Percentiles rank a stretch among this genome's conserved stretches.
phyloP scores from a whole-genome alignment of 2,888 invertebrate genomes.

The Electrophaes corylata region DNA sequence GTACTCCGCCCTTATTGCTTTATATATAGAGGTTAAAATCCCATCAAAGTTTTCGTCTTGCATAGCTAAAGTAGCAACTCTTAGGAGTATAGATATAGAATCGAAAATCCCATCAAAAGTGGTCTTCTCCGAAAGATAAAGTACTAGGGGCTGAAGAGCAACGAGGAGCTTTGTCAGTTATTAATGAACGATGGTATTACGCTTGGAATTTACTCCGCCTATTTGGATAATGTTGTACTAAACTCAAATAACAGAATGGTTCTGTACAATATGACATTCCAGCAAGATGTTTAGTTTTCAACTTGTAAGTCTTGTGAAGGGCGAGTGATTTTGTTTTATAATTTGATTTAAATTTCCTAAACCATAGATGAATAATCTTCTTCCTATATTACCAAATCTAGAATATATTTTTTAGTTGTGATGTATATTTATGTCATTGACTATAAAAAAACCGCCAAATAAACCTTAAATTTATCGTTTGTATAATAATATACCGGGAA shows the following conservation, averaged over 20 bases:
- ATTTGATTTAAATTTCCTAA: neutral
- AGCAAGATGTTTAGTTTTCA: slow-evolving; percentile 20
- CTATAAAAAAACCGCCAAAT: no score
- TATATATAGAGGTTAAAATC: neutral
- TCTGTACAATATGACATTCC: slow-evolving; percentile 32
- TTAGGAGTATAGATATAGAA: slow-evolving; percentile 50
- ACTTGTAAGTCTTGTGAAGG: neutral
- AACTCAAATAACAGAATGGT: slow-evolving; percentile 37
- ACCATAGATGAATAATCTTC: no score
- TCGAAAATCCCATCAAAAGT: slow-evolving; percentile 45
- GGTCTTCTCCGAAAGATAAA: slow-evolving; percentile 36
- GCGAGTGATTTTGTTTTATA: neutral
- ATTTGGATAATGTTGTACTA: slow-evolving; percentile 57
- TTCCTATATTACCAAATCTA: no score
- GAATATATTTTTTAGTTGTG: no score
- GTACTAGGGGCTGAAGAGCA: slow-evolving; percentile 54
- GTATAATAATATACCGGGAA: no score
- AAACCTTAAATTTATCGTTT: no score
- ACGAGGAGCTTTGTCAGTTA: slow-evolving; percentile 64
- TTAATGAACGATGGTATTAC: slow-evolving; percentile 68
- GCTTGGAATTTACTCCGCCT: slow-evolving; percentile 53
- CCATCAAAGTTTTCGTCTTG: neutral
- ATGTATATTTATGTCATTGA: no score
- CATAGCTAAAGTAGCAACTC: slow-evolving; percentile 15
- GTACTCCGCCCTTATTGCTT: slow-evolving; percentile 20